Percentiles rank a stretch among this genome's conserved stretches.
phyloP scores from a whole-genome alignment of 2,113 vertebrate species.

The Epinephelus moara region DNA sequence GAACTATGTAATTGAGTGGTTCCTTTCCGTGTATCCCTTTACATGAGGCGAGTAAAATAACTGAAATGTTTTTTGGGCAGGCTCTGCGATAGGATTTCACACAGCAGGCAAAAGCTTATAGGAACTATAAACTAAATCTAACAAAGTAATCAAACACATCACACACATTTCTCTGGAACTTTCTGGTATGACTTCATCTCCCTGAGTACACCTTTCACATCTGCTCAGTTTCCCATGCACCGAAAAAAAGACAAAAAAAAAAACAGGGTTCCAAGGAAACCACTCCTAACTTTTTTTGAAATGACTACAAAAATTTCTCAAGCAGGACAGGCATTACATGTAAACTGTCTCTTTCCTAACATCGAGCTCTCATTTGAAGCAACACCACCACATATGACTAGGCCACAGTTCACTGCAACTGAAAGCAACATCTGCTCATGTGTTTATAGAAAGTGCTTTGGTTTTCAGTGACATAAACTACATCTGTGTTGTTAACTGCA shows the following conservation, averaged over 20 bases:
- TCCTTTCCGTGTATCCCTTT: not conserved
- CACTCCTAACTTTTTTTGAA: conserved; percentile 12
- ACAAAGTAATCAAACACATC: conserved; percentile 22
- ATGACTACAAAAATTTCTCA: conserved; percentile 30
- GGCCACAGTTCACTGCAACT: conserved; percentile 51
- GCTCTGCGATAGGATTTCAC: conserved; percentile 3
- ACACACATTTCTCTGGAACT: conserved; percentile 16
- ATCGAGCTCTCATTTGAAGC: conserved; percentile 21
- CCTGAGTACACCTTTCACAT: conserved; percentile 58
- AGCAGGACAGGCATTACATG: conserved; percentile 14
- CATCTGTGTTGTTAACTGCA: conserved; percentile 33
- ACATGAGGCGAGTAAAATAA: conserved; percentile 15
- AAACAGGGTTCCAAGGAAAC: not conserved
- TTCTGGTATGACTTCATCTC: conserved; percentile 37
- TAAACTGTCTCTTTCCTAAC: conserved; percentile 52
- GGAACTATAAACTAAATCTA: not conserved
- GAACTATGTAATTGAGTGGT: not conserved
- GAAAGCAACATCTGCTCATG: conserved; percentile 42
- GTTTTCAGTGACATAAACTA: conserved; percentile 50
- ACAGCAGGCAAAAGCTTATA: not conserved
- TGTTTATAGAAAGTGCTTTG: conserved; percentile 64
- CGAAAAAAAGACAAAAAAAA: not conserved
- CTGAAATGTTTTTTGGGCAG: not conserved
- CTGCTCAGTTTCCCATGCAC: conserved; percentile 10
- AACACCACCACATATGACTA: conserved; percentile 25